These are phyloP conservation scores for Poeciliopsis prolifica DNA, from an alignment of 2,113 vertebrate genomes.

Conservation along the genomic window DNA sequence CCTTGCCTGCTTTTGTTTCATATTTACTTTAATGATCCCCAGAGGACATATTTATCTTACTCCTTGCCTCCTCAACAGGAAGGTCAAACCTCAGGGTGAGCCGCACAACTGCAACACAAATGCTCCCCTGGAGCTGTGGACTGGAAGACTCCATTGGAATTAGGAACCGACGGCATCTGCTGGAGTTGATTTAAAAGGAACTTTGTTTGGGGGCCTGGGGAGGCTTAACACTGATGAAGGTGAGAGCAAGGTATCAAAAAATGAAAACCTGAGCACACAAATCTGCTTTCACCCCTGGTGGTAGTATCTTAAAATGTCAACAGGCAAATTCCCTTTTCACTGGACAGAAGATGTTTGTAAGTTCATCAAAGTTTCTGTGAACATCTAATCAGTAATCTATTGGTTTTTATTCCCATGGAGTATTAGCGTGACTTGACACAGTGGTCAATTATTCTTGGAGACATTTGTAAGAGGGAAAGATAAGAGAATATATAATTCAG, in stretches of 20 bases:
- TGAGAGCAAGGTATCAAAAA: neutral
- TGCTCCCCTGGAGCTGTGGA: constrained; percentile 43
- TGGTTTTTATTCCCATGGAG: neutral
- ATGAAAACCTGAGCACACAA: neutral
- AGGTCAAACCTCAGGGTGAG: constrained; percentile 50
- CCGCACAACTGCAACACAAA: constrained; percentile 35
- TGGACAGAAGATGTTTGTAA: neutral
- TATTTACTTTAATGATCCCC: constrained; percentile 51
- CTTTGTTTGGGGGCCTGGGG: neutral
- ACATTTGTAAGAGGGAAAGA: too few species aligned
- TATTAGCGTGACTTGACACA: neutral
- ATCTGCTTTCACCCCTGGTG: neutral
- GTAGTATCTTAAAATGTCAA: neutral
- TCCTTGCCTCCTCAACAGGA: constrained; percentile 47
- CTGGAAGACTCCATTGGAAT: neutral
- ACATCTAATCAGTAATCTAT: neutral
- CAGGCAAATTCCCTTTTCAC: neutral
- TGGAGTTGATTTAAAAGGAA: neutral
- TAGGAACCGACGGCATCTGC: neutral
- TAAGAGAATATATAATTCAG: neutral
- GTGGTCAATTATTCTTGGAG: neutral
- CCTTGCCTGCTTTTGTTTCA: constrained; percentile 34
- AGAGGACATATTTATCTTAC: constrained; percentile 54
- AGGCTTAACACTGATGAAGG: neutral
- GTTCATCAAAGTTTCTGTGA: neutral